Percentiles rank a stretch among this genome's conserved stretches.
Evolutionary conservation across 92 coral and sea anemone genomes (phyloP).

Genomic region (Heliopora coerulea): DNA sequence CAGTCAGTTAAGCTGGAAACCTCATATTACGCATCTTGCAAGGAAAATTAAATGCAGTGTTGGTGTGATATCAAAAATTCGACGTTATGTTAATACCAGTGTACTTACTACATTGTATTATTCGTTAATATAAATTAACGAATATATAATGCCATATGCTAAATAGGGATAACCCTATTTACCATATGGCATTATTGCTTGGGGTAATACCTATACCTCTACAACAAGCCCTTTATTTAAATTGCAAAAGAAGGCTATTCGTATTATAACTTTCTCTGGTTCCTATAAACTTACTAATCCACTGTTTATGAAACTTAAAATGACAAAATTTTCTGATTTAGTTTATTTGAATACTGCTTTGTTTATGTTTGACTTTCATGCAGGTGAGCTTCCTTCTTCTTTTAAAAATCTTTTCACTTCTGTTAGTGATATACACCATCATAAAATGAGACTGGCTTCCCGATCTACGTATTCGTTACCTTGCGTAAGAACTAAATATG

Average conservation of each 20-base stretch:
- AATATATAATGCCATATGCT: not conserved
- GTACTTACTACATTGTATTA: not conserved
- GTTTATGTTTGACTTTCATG: not conserved
- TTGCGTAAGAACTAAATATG: constrained; percentile 40
- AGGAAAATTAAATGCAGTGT: constrained; percentile 23
- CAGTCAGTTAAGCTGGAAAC: not conserved
- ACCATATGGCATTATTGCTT: not conserved
- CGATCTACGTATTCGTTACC: constrained; percentile 5
- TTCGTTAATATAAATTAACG: not conserved
- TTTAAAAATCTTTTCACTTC: not conserved
- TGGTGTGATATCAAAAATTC: constrained; percentile 42
- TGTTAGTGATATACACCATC: not conserved
- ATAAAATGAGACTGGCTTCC: constrained; percentile 20
- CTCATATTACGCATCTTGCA: not conserved
- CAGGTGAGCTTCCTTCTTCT: not conserved
- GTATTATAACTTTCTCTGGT: constrained; percentile 28
- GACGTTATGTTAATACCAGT: not conserved
- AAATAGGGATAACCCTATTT: constrained; percentile 5
- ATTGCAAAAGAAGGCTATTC: constrained; percentile 35
- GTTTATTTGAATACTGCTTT: constrained; percentile 14
- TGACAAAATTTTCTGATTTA: constrained; percentile 6
- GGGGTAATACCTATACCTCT: constrained; percentile 20
- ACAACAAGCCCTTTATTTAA: not conserved
- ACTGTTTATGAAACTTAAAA: not conserved
- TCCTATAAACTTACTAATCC: constrained; percentile 8